Conservation (phyloP, 2,888 invertebrate genomes). For the Noctua janthe region DNA sequence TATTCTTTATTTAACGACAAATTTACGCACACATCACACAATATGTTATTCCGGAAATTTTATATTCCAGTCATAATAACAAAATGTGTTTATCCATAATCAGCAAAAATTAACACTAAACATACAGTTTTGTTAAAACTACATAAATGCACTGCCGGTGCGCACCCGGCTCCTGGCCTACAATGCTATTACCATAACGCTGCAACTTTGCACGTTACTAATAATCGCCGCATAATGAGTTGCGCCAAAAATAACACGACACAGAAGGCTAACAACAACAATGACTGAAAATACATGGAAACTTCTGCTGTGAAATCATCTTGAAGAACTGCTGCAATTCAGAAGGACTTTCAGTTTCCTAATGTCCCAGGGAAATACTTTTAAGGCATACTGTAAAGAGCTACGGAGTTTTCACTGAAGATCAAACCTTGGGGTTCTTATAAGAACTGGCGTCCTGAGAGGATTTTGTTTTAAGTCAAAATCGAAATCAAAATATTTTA, state of each 20-base stretch:
- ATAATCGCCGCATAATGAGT: conserved; percentile 60
- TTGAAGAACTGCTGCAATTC: background rate
- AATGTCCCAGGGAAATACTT: background rate
- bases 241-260: background rate
- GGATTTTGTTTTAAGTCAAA: background rate
- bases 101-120: background rate
- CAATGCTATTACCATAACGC: conserved; percentile 59
- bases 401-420: background rate
- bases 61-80: background rate
- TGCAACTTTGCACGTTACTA: conserved; percentile 63
- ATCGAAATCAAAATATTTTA: too few relatives aligned
- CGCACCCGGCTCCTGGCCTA: conserved; percentile 40
- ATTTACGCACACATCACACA: background rate
- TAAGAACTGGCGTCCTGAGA: background rate
- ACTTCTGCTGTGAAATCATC: background rate
- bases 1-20: background rate
- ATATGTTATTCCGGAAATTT: background rate
- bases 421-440: background rate
- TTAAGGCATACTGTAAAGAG: background rate
- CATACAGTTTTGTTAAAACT: background rate
- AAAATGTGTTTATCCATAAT: background rate
- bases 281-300: background rate
- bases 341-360: background rate
- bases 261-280: conserved; percentile 38
- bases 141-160: background rate